phyloP scores from a whole-genome alignment of 2,113 vertebrate species.

The Cebidichthys violaceus region DNA sequence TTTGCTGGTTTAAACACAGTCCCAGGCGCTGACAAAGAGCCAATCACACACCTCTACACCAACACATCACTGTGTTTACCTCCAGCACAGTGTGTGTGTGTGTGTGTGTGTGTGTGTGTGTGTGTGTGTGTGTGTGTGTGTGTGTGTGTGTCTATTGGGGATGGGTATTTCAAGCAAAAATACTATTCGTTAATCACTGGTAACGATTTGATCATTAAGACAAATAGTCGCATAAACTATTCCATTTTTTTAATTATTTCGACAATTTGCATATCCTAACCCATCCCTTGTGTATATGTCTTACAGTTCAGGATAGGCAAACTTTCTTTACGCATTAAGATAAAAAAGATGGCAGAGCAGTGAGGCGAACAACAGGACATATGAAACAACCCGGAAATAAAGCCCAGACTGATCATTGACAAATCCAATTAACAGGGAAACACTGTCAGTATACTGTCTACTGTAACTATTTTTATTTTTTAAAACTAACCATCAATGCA shows the following conservation, averaged over 20 bases:
- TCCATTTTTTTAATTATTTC: too few species aligned
- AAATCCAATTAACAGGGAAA: constrained; percentile 24
- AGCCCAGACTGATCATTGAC: constrained; percentile 44
- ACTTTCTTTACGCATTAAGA: constrained; percentile 37
- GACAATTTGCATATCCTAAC: too few species aligned
- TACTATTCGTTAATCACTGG: too few species aligned
- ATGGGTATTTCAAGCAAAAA: too few species aligned
- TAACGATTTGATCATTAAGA: too few species aligned
- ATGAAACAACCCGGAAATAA: constrained; percentile 48
- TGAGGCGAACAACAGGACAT: constrained; percentile 49
- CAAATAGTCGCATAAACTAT: too few species aligned
- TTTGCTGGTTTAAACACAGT: constrained; percentile 28
- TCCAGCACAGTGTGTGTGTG: constrained; percentile 11
- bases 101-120: constrained; percentile 9
- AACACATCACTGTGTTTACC: constrained; percentile 29
- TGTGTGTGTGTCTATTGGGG: constrained; percentile 12
- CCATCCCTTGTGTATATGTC: background rate
- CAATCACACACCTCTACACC: constrained; percentile 36
- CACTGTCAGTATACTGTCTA: background rate
- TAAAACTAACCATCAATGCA: background rate
- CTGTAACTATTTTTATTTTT: constrained; percentile 3
- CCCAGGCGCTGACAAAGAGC: constrained; percentile 28
- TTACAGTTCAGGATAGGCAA: constrained; percentile 16
- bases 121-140: constrained; percentile 25
- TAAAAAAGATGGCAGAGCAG: constrained; percentile 50